A percentile compares a stretch with the other conserved stretches of the same genome.
These are phyloP conservation scores for Drosophila ananassae DNA, from an alignment of 1,140 invertebrate species.

Conservation along the genomic window DNA sequence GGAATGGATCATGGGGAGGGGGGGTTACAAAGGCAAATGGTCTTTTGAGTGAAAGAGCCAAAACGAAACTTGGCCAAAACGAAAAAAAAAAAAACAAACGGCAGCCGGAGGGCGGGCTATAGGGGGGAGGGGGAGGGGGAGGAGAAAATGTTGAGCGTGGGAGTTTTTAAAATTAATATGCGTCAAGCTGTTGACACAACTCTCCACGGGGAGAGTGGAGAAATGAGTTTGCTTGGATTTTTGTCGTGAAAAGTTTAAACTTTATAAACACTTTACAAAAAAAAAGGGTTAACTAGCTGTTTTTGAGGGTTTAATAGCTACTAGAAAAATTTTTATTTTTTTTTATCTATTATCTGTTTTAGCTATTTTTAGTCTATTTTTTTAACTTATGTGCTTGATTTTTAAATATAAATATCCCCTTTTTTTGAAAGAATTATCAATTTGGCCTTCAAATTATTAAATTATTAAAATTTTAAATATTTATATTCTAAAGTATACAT, in stretches of 20 bases:
- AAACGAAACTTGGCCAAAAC: conserved; percentile 53
- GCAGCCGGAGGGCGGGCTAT: too few species aligned
- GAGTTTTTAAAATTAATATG: conserved; percentile 81
- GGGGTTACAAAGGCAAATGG: conserved; percentile 61
- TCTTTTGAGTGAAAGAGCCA: conserved; percentile 43
- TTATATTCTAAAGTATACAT: too few species aligned
- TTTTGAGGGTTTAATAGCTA: too few species aligned
- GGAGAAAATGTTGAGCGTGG: conserved; percentile 73
- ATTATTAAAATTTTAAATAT: too few species aligned
- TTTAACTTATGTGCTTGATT: too few species aligned
- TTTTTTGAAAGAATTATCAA: too few species aligned
- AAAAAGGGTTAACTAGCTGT: too few species aligned
- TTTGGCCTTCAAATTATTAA: too few species aligned
- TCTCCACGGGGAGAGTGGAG: conserved; percentile 7
- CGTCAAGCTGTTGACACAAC: conserved; percentile 70
- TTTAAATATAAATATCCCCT: too few species aligned
- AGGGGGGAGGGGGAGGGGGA: background rate
- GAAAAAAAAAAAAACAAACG: conserved; percentile 19
- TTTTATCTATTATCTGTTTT: too few species aligned
- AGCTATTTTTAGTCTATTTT: too few species aligned
- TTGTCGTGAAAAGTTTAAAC: background rate
- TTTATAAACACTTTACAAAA: conserved; percentile 17
- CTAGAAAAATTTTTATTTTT: too few species aligned
- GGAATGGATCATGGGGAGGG: background rate
- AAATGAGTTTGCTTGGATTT: conserved; percentile 11